These are phyloP conservation scores for Thamnophis elegans DNA, from an alignment of 2,797 vertebrate genomes.

Conservation along the genomic window DNA sequence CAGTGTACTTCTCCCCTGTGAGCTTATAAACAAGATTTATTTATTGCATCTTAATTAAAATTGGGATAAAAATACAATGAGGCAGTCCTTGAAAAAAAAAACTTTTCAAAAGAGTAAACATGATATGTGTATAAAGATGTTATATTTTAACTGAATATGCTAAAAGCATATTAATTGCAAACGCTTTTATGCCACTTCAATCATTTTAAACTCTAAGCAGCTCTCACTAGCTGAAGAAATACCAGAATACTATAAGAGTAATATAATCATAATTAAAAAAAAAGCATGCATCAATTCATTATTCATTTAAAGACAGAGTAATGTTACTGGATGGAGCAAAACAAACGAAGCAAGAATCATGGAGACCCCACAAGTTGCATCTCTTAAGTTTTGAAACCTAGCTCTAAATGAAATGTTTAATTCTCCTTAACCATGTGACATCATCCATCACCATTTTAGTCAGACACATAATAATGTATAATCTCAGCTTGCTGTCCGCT, in stretches of 20 bases:
- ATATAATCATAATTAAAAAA: background rate
- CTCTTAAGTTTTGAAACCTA: conserved; percentile 61
- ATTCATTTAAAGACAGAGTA: conserved; percentile 39
- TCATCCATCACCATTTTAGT: conserved; percentile 93
- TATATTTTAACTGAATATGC: background rate
- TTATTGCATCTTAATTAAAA: background rate
- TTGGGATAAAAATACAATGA: background rate
- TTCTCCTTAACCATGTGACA: conserved; percentile 78
- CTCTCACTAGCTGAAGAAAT: background rate
- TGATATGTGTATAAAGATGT: conserved; percentile 38
- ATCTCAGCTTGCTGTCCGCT: conserved; percentile 85
- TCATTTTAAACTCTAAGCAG: background rate
- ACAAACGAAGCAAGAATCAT: conserved; percentile 44
- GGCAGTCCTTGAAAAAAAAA: background rate
- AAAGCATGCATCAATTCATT: conserved; percentile 51
- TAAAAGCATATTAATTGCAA: background rate
- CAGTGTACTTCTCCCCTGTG: background rate
- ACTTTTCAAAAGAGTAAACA: conserved; percentile 10
- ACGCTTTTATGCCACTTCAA: background rate
- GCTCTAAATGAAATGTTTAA: conserved; percentile 78
- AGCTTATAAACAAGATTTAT: background rate
- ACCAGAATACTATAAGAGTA: background rate
- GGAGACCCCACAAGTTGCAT: conserved; percentile 43
- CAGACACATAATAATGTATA: conserved; percentile 89
- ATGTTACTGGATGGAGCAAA: conserved; percentile 36